Evolutionary conservation across 1,140 invertebrate species (phyloP).

Genomic region (Scaptomyza montana): DNA sequence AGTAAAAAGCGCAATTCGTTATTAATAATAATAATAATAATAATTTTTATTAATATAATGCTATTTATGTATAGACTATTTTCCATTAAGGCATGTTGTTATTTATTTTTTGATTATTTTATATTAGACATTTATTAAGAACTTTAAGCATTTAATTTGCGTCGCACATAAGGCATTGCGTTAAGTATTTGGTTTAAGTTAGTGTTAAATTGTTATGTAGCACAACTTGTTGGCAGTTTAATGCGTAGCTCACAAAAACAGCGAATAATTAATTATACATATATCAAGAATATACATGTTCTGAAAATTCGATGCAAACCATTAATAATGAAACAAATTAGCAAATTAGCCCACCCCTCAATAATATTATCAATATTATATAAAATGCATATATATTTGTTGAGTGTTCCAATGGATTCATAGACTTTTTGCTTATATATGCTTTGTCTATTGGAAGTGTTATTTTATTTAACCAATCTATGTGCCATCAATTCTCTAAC

Average conservation of each 20-base stretch:
- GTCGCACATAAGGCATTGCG: constrained; percentile 54
- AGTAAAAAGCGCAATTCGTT: constrained; percentile 43
- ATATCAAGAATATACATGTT: constrained; percentile 16
- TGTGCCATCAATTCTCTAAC: constrained; percentile 51
- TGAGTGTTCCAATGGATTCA: constrained; percentile 25
- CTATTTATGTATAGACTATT: constrained; percentile 51
- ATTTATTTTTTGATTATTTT: constrained; percentile 70
- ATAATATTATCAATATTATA: constrained; percentile 28
- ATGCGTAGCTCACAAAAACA: constrained; percentile 69
- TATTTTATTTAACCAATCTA: constrained; percentile 22
- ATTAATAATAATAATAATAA: constrained; percentile 33
- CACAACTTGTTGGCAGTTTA: constrained; percentile 63
- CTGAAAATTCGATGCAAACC: constrained; percentile 44
- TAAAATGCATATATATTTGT: constrained; percentile 34
- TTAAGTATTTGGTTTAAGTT: constrained; percentile 64
- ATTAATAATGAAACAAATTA: constrained; percentile 43
- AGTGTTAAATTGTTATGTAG: constrained; percentile 62
- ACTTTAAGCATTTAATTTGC: constrained; percentile 72
- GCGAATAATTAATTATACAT: constrained; percentile 75
- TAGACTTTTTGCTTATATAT: not conserved
- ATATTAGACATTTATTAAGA: constrained; percentile 58
- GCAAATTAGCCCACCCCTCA: constrained; percentile 64
- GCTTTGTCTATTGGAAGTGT: constrained; percentile 21
- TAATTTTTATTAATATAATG: constrained; percentile 45
- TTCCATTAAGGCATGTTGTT: constrained; percentile 64